Conservation (phyloP, 2,797 vertebrate genomes). For the Morelia viridis region DNA sequence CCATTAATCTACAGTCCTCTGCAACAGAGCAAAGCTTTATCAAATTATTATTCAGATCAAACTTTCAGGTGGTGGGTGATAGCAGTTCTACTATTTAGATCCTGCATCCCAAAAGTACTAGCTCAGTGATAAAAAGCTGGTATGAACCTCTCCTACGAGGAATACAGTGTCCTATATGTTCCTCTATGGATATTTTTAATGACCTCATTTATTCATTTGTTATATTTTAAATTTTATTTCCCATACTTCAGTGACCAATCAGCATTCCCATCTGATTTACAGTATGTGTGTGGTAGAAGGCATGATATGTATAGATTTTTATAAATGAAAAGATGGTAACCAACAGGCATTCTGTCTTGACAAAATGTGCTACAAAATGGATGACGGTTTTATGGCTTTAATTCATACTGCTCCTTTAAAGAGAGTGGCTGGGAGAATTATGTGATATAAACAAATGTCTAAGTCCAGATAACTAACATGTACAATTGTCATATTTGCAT, state of each 20-base stretch:
- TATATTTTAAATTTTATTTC: not conserved
- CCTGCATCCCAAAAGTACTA: not conserved
- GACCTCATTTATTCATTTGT: not conserved
- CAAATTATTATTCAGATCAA: not conserved
- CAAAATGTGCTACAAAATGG: not conserved
- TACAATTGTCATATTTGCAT: constrained; percentile 22
- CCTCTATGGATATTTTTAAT: not conserved
- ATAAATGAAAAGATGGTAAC: not conserved
- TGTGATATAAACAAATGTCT: constrained; percentile 6
- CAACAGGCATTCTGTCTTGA: not conserved
- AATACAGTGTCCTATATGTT: not conserved
- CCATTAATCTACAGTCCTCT: no score
- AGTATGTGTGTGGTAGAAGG: not conserved
- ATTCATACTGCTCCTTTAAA: not conserved
- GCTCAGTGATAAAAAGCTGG: not conserved
- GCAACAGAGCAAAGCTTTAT: not conserved
- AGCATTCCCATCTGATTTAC: not conserved
- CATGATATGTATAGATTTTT: not conserved
- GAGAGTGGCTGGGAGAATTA: not conserved
- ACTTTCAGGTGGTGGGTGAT: no score
- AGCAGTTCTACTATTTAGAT: no score
- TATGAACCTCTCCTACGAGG: not conserved
- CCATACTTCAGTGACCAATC: not conserved
- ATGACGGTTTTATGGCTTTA: not conserved
- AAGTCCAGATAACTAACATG: not conserved